These are phyloP conservation scores for Prosopocoilus inquinatus DNA, from an alignment of 2,888 invertebrate species.

Conservation along the genomic window DNA sequence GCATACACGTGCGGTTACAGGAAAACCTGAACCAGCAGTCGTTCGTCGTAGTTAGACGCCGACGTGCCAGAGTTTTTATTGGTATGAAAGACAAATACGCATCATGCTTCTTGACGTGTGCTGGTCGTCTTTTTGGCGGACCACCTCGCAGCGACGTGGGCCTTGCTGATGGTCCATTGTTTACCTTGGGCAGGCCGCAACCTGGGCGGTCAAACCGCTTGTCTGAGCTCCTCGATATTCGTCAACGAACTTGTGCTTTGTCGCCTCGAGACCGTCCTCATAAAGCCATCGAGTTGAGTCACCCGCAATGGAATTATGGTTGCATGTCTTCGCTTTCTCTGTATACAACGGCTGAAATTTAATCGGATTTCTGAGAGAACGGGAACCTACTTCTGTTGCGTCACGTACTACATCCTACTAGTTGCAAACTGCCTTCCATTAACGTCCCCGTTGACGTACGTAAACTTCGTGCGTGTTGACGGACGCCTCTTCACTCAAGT, in stretches of 20 bases:
- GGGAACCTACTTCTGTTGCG: no score
- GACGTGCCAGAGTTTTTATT: not conserved
- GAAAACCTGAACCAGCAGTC: no score
- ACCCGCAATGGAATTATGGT: slow-evolving; percentile 1
- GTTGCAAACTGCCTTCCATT: no score
- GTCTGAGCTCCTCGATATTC: slow-evolving; percentile 10
- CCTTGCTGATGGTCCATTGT: slow-evolving; percentile 17
- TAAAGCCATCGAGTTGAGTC: not conserved
- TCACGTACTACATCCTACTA: no score
- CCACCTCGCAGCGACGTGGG: slow-evolving; percentile 17
- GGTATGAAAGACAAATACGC: slow-evolving; percentile 12
- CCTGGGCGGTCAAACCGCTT: slow-evolving; percentile 15
- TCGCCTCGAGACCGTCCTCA: not conserved
- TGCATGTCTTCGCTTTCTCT: no score
- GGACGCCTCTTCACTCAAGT: no score
- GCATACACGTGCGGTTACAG: no score
- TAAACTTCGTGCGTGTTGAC: no score
- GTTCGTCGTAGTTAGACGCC: slow-evolving; percentile 6
- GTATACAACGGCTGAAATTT: no score
- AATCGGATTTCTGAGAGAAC: no score
- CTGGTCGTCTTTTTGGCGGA: slow-evolving; percentile 19
- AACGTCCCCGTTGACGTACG: no score
- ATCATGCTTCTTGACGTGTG: slow-evolving; percentile 15
- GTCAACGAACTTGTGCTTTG: slow-evolving; percentile 9
- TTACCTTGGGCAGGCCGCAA: slow-evolving; percentile 11